Percentiles rank a stretch among this genome's conserved stretches.
These are phyloP conservation scores for Mormyrops attenuatus DNA, from an alignment of 2,797 vertebrate species.

Conservation along the genomic window DNA sequence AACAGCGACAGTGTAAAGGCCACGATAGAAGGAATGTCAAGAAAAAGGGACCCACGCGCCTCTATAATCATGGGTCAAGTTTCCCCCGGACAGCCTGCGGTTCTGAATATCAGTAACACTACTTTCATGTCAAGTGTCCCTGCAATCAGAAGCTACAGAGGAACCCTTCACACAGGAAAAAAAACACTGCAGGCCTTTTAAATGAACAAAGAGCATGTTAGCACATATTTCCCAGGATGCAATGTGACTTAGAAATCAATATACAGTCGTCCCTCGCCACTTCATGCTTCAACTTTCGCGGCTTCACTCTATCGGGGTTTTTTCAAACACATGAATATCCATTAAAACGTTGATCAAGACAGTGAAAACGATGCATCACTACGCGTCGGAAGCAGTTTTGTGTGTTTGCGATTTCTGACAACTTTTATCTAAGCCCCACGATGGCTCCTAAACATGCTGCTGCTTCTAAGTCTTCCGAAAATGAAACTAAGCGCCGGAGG, in stretches of 20 bases:
- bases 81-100: neutral
- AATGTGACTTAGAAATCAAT: neutral
- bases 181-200: neutral
- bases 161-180: neutral
- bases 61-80: neutral
- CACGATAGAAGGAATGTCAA: neutral
- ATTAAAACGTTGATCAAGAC: no score
- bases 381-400: no score
- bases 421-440: no score
- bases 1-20: neutral
- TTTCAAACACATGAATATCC: no score
- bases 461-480: no score
- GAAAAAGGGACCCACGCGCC: neutral
- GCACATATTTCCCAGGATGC: neutral
- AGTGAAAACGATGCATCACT: no score
- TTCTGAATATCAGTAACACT: neutral
- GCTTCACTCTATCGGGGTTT: no score
- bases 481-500: no score
- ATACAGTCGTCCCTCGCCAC: neutral
- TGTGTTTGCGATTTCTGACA: no score
- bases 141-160: neutral
- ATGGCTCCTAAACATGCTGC: no score
- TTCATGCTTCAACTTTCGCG: no score
- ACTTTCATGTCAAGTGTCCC: neutral
- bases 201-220: neutral